Evolutionary conservation across 2,113 vertebrate genomes (phyloP).

Genomic region (Myrmophylax atrothorax): DNA sequence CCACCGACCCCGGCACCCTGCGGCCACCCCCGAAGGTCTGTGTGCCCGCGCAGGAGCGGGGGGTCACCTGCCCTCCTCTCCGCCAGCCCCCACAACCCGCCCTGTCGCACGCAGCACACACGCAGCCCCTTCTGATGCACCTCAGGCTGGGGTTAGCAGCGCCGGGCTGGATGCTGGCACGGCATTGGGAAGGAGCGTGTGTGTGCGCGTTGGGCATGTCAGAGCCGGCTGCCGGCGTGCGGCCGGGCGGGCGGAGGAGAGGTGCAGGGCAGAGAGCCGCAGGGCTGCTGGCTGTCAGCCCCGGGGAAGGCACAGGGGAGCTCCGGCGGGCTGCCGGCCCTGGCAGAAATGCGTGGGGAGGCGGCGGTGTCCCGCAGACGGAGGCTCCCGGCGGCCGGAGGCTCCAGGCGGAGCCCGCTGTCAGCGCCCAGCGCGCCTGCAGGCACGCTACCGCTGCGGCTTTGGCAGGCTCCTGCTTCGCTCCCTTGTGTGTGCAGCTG

Average conservation of each 20-base stretch:
- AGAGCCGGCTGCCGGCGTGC: neutral
- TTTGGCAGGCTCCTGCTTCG: neutral
- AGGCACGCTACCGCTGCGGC: neutral
- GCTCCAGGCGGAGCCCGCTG: neutral
- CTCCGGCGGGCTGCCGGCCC: neutral
- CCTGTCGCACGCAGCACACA: neutral
- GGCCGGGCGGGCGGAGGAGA: neutral
- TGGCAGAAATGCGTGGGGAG: neutral
- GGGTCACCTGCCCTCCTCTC: neutral
- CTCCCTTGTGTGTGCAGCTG: neutral
- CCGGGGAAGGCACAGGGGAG: neutral
- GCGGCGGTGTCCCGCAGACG: too few species aligned
- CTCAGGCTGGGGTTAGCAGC: neutral
- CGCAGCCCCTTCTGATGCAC: neutral
- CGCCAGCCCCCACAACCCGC: neutral
- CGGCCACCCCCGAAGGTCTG: conserved; percentile 13
- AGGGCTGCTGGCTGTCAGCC: neutral
- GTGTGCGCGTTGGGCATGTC: neutral
- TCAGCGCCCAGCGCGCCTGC: neutral
- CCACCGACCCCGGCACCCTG: neutral
- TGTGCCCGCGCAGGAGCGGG: conserved; percentile 23
- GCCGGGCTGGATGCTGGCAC: neutral
- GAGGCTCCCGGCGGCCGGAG: neutral
- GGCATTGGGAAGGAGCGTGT: neutral
- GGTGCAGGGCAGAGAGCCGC: neutral